A percentile compares a stretch with the other conserved stretches of the same genome.
Evolutionary conservation across 2,113 vertebrate genomes (phyloP).

Genomic region (Orientallactaga bullata): DNA sequence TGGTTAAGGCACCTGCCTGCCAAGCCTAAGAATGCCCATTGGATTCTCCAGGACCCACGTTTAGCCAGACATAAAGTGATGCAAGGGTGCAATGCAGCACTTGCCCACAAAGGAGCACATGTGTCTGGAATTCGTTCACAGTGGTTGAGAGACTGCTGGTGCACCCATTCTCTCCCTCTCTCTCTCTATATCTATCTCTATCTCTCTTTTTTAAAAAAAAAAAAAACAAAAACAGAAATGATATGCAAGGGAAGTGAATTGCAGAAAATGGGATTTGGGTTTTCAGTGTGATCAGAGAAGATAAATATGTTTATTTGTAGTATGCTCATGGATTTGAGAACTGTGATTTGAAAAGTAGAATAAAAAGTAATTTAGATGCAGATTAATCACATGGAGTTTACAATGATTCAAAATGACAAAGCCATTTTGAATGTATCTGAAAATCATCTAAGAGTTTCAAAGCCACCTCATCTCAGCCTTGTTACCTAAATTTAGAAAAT

Average conservation of each 20-base stretch:
- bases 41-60: no score
- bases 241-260: slow-evolving; percentile 38
- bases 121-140: no score
- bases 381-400: slow-evolving; percentile 50
- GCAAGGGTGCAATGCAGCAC: no score
- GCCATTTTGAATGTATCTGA: slow-evolving; percentile 29
- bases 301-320: slow-evolving; percentile 12
- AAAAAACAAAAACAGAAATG: slow-evolving; percentile 44
- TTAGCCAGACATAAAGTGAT: no score
- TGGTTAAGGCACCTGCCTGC: no score
- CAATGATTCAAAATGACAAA: slow-evolving; percentile 59
- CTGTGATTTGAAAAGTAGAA: slow-evolving; percentile 57
- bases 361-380: slow-evolving; percentile 48
- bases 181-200: no score
- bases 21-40: no score
- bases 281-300: slow-evolving; percentile 55
- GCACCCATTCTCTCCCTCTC: no score
- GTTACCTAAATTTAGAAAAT: neutral
- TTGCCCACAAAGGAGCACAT: no score
- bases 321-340: slow-evolving; percentile 22
- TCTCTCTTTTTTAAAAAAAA: no score
- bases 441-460: neutral
- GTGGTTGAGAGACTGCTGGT: no score
- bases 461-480: neutral
- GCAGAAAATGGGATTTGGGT: slow-evolving; percentile 42